These are phyloP conservation scores for Escarpia spicata DNA, from an alignment of 2,888 invertebrate genomes.

Conservation along the genomic window DNA sequence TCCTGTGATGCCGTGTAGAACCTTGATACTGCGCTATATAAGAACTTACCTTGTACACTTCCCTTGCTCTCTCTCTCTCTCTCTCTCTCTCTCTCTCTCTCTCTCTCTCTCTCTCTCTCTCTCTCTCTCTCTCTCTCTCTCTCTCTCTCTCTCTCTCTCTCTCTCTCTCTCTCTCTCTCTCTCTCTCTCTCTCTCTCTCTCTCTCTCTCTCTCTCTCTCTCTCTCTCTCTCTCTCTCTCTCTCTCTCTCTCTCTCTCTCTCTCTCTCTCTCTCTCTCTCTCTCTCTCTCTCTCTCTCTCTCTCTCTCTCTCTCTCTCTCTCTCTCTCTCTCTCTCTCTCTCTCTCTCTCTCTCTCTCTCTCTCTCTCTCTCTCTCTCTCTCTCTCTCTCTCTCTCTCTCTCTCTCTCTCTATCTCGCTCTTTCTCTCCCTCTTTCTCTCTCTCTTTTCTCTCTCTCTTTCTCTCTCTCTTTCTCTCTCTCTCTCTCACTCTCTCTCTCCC, in stretches of 20 bases:
- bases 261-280: conserved; percentile 13
- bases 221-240: conserved; percentile 33
- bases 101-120: conserved; percentile 26
- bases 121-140: conserved; percentile 29
- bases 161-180: conserved; percentile 34
- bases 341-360: too few species aligned
- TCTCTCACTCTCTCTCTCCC: too few species aligned
- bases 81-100: conserved; percentile 21
- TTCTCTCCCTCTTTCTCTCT: conserved; percentile 34
- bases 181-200: conserved; percentile 34
- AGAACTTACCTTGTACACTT: too few species aligned
- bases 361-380: too few species aligned
- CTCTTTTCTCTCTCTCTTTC: conserved; percentile 34
- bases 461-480: conserved; percentile 28
- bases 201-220: conserved; percentile 35
- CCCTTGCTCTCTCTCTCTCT: not conserved
- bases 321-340: too few species aligned
- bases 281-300: not conserved
- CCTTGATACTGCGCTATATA: too few species aligned
- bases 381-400: conserved; percentile 29
- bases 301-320: too few species aligned
- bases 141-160: conserved; percentile 29
- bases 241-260: conserved; percentile 28
- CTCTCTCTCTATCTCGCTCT: conserved; percentile 29
- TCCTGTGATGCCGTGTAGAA: too few species aligned